Evolutionary conservation across 1,140 invertebrate genomes (phyloP), one percentile per base, ranked within the genome.

Genomic region (Bombus confusus): DNA sequence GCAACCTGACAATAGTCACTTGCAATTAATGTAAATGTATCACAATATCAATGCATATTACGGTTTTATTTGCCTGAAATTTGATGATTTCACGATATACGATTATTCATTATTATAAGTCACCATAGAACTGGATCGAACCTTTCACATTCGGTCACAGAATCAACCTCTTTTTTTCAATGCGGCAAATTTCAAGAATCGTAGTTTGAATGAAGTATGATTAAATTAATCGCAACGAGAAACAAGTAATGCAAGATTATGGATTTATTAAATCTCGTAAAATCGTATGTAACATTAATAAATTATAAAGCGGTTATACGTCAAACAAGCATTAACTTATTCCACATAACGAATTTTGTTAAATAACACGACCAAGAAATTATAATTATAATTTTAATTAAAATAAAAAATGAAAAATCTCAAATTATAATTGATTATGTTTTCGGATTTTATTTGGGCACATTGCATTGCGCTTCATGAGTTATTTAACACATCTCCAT

Each of bases 1-100:
- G 2, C 66, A 39, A 62, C 76, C 13, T 39, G 68, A 41, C 68
- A 57, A 79, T 79, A 71, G 76, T 72, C 68, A 12, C 37, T 71
- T 22, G 47, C 47, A 52, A 52, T 52, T 62, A 41, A 22, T 5
- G 15, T 18, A 84, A 72, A 79, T 31, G 28, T 47, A 84, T 79
- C 66, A 47, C 47, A 8, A 1, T 52, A 52, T 52, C 47, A 13
- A 31, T n/a, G 43, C 43, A n/a, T 59, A 78, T 77, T 47, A 25
- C 6, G 9, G 28, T 43, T 64, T 25, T 69, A 31, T 72, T 39
- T 10, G 9, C 3, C 2, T 43, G 28, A 76, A 68, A 83, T 83
- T 83, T 18, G n/a, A 66, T 15, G 41, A 22, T 43, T 39, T 83
- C 28, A 41, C 10, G 4, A 77, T 28, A 41, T 34, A 41, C 62